Base-by-base conservation (phyloP, 2,113 vertebrate genomes). In the Ivindomyrus marchei region DNA sequence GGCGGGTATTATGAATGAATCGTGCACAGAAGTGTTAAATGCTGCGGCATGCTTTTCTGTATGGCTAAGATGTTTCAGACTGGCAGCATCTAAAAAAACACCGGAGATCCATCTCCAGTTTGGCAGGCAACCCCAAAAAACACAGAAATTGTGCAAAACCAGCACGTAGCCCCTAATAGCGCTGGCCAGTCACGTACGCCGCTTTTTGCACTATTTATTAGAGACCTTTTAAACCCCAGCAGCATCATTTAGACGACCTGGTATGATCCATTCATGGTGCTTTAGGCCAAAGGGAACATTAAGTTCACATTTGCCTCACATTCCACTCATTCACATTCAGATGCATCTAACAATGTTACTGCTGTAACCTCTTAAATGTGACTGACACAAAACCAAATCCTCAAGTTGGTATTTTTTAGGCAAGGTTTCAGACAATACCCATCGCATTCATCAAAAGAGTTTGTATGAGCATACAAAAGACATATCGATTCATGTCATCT, bases 191-290 rank as follows among this genome's bases (percentile, higher is more conserved):
- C 83, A 85, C 45, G 45, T 47, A n/a, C 17, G 3, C 45, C 7
- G 3, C 42, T 85, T 85, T 46, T 45, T 85, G 83, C 83, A 85
- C 83, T 85, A 85, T 85, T 85, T 46, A 85, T 85, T 47, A 47
- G 83, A 47, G 83, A 21, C 24, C 83, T 85, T 46, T 85, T 85
- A 85, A 47, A 46, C 45, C 45, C n/a, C 83, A 85, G 83, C 45
- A 9, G 45, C 83, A 52, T 7, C 11, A 17, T 87, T 47, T 53
- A 53, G n/a, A 19, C 3, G 85, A 53, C 85, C 85, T n/a, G 85
- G 24, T 52, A 24, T 52, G 24, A 87, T 47, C 27, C 85, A 13
- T 87, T 87, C n/a, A 27, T 87, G 19, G 49, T 36, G 42, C 85
- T 52, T 52, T 31, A 17, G 27, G 49, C 85, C 27, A 53, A 52